phyloP scores from a whole-genome alignment of 1,140 invertebrate genomes.

The Aricia agestis region DNA sequence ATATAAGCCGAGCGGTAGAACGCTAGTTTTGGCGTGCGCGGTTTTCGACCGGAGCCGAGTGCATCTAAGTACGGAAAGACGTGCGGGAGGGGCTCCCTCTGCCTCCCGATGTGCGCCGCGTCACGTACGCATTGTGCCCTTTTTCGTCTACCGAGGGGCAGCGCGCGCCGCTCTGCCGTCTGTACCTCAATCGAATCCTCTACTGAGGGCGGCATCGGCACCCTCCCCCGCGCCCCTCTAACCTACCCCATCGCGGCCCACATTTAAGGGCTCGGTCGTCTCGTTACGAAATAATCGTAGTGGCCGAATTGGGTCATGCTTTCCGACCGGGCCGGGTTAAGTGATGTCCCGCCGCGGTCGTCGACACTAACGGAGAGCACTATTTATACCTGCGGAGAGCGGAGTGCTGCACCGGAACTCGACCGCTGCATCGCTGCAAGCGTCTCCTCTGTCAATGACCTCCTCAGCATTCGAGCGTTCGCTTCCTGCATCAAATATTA shows the following conservation, averaged over 20 bases:
- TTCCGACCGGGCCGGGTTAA: conserved; percentile 39
- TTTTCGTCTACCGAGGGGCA: conserved; percentile 54
- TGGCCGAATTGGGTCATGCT: conserved; percentile 33
- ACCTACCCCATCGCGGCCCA: conserved; percentile 37
- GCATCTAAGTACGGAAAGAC: conserved; percentile 52
- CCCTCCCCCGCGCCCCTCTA: conserved; percentile 35
- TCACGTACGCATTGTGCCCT: conserved; percentile 63
- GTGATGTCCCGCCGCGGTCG: conserved; percentile 58
- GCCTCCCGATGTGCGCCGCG: conserved; percentile 41
- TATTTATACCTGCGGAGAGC: conserved; percentile 74
- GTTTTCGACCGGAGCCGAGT: conserved; percentile 31
- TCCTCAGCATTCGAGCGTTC: conserved; percentile 41
- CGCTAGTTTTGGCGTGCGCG: conserved; percentile 29
- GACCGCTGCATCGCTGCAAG: conserved; percentile 70
- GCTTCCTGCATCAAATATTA: conserved; percentile 44
- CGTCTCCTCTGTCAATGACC: conserved; percentile 72
- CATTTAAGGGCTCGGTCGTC: conserved; percentile 35
- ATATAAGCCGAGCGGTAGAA: not conserved
- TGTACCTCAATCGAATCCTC: conserved; percentile 53
- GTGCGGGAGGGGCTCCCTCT: conserved; percentile 47
- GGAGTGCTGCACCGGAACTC: conserved; percentile 70
- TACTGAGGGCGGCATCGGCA: conserved; percentile 61
- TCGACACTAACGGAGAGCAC: conserved; percentile 70
- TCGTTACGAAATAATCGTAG: conserved; percentile 17
- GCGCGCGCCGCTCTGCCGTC: conserved; percentile 48